Evolutionary conservation across 1,140 invertebrate species (phyloP).

Genomic region (Dolichoris vasculosae): DNA sequence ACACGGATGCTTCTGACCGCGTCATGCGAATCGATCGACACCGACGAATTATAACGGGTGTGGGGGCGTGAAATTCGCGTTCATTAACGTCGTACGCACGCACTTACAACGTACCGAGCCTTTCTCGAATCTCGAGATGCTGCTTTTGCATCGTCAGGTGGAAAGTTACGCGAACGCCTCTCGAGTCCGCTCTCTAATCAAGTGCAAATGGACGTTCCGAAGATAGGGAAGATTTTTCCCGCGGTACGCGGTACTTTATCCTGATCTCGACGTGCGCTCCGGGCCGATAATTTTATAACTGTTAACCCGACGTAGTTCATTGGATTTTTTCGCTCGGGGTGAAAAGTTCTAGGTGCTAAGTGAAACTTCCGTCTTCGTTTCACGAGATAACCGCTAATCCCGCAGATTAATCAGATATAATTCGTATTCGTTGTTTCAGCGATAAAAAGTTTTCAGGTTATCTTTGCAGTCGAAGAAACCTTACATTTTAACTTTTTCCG

Average conservation of each 20-base stretch:
- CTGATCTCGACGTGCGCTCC: background rate
- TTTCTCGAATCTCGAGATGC: background rate
- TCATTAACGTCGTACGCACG: slow-evolving; percentile 21
- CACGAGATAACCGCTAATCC: background rate
- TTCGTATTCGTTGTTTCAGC: background rate
- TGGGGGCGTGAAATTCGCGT: background rate
- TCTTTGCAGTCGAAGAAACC: background rate
- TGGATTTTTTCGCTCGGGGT: too few species aligned
- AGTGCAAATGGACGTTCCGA: background rate
- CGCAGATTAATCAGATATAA: background rate
- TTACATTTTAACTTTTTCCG: too few species aligned
- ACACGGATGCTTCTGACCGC: background rate
- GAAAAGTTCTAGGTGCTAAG: background rate
- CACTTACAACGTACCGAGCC: background rate
- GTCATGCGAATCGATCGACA: slow-evolving; percentile 42
- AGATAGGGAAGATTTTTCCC: background rate
- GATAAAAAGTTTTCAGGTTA: background rate
- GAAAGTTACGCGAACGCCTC: background rate
- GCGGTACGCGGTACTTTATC: background rate
- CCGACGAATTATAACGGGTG: slow-evolving; percentile 17
- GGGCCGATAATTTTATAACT: background rate
- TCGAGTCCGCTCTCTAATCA: slow-evolving; percentile 31
- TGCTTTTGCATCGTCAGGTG: slow-evolving; percentile 23
- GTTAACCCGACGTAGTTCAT: background rate
- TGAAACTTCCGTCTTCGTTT: background rate